These are phyloP conservation scores for Lasioglossum malachurum DNA, from an alignment of 2,888 invertebrate species.

Conservation along the genomic window DNA sequence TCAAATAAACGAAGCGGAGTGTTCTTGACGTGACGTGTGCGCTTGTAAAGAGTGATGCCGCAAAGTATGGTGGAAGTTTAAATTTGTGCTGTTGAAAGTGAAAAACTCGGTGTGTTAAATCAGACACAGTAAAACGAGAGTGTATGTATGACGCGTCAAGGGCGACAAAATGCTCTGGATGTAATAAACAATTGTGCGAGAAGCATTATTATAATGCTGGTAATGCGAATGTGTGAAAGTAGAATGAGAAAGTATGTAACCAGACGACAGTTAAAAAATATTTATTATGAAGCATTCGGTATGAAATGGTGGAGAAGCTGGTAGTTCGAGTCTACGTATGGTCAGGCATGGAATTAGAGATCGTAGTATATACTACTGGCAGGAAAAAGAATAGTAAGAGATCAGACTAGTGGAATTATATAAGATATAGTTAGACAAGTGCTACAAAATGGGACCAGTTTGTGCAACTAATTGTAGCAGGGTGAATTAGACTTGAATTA, in stretches of 20 bases:
- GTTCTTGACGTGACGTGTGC: background rate
- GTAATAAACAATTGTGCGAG: background rate
- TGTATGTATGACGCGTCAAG: background rate
- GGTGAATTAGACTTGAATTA: background rate
- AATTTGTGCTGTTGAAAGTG: background rate
- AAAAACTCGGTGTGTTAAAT: background rate
- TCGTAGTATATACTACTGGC: background rate
- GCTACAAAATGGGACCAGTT: background rate
- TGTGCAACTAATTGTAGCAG: background rate
- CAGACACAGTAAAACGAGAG: background rate
- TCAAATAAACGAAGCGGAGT: background rate
- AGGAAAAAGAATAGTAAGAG: background rate
- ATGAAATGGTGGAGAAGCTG: background rate
- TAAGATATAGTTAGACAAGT: background rate
- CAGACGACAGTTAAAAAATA: background rate
- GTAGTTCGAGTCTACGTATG: background rate
- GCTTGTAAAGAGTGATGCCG: background rate
- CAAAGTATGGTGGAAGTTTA: background rate
- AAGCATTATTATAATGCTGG: background rate
- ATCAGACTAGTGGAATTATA: background rate
- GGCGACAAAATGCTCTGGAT: background rate
- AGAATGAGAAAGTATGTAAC: background rate
- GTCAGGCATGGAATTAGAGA: background rate
- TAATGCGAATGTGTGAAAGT: background rate
- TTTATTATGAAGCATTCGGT: background rate